Percentiles rank a stretch among this genome's conserved stretches.
These are phyloP conservation scores for Stenoptilia bipunctidactyla DNA, from an alignment of 2,888 invertebrate species.

Conservation along the genomic window DNA sequence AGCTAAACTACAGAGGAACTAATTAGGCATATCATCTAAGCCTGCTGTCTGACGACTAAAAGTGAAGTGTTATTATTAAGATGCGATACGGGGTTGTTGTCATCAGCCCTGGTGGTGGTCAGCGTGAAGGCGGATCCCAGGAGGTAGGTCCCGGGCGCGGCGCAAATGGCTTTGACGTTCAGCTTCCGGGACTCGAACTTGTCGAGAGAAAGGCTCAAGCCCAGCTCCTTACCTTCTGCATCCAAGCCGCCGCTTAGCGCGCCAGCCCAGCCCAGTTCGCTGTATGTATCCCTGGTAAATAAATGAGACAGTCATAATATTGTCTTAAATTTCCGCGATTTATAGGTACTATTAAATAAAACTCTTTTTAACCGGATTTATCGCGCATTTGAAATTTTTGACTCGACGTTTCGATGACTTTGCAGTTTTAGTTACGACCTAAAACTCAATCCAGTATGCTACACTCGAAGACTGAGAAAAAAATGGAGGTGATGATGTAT, in stretches of 20 bases:
- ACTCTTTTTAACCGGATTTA: too few relatives aligned
- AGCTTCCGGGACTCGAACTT: constrained; percentile 67
- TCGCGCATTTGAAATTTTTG: too few relatives aligned
- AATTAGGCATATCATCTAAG: too few relatives aligned
- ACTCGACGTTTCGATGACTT: too few relatives aligned
- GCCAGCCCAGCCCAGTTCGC: constrained; percentile 57
- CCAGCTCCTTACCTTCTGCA: constrained; percentile 41
- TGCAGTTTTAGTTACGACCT: too few relatives aligned
- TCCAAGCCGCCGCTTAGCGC: constrained; percentile 48
- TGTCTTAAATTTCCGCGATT: too few relatives aligned
- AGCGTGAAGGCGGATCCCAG: constrained; percentile 73
- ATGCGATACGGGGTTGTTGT: constrained; percentile 26
- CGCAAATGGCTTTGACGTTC: constrained; percentile 72
- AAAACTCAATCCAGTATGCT: too few relatives aligned
- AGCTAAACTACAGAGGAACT: too few relatives aligned
- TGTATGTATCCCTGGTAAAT: constrained; percentile 37
- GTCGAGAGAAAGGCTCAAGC: constrained; percentile 50
- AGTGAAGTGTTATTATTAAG: constrained; percentile 42
- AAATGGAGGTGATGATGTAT: too few relatives aligned
- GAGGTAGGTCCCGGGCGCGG: constrained; percentile 77
- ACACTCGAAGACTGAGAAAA: too few relatives aligned
- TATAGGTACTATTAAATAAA: too few relatives aligned
- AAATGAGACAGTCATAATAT: too few relatives aligned
- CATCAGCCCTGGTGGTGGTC: constrained; percentile 22
- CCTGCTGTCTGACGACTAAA: constrained; percentile 37